A percentile compares a stretch with the other conserved stretches of the same genome.
Evolutionary conservation across 37 sponge, comb jelly and placozoan genomes (phyloP).

Genomic region (Theonella swinhoei): DNA sequence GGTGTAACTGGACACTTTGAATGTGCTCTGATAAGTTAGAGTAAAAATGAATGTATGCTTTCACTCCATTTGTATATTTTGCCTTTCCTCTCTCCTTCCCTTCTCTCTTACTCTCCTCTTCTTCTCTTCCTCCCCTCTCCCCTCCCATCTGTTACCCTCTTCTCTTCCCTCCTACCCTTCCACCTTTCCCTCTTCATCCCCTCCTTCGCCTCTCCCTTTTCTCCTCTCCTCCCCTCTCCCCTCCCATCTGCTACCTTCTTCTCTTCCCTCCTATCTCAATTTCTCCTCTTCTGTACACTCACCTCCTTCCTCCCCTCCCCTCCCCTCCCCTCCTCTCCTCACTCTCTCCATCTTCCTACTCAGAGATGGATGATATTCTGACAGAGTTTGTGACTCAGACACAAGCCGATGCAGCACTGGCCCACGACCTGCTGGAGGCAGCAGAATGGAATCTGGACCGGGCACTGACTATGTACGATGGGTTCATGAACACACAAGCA

Average conservation of each 20-base stretch:
- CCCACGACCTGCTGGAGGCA: conserved; percentile 75
- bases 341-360: too few relatives aligned
- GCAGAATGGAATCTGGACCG: conserved; percentile 58
- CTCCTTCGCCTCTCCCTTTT: neutral
- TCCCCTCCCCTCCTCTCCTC: neutral
- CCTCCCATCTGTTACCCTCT: neutral
- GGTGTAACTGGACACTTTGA: too few relatives aligned
- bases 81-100: neutral
- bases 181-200: neutral
- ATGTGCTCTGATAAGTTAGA: too few relatives aligned
- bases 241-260: neutral
- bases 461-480: conserved; percentile 49
- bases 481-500: conserved; percentile 33
- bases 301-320: neutral
- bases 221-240: neutral
- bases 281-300: neutral
- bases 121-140: neutral
- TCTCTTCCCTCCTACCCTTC: neutral
- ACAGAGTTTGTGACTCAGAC: conserved; percentile 61
- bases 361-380: conserved; percentile 37
- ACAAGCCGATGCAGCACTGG: conserved; percentile 71
- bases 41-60: too few relatives aligned
- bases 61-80: neutral
- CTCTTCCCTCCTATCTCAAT: neutral
- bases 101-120: neutral